Conservation (phyloP, 2,888 invertebrate genomes). For the Andrena haemorrhoa region DNA sequence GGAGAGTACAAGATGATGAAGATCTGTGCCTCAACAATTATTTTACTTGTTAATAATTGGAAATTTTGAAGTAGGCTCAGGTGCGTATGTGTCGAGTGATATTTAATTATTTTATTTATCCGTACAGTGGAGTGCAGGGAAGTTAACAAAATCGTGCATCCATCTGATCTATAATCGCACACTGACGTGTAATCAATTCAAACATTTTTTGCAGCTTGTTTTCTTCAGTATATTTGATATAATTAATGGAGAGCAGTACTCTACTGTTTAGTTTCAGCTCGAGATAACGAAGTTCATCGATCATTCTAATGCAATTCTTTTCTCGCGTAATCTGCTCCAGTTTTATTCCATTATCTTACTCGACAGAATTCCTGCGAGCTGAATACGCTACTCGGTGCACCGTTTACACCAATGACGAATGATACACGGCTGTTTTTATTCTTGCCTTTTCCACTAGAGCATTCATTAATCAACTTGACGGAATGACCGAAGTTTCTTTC, state of each 20-base stretch:
- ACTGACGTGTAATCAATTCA: background rate
- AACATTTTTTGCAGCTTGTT: background rate
- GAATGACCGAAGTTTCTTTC: conserved; percentile 34
- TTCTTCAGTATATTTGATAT: conserved; percentile 21
- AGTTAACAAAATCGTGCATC: background rate
- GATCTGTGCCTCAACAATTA: no score
- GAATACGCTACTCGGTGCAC: conserved; percentile 46
- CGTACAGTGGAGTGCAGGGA: background rate
- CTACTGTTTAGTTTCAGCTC: conserved; percentile 35
- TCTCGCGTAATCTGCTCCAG: conserved; percentile 66
- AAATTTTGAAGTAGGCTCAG: no score
- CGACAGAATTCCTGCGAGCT: conserved; percentile 59
- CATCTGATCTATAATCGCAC: background rate
- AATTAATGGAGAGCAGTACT: conserved; percentile 46
- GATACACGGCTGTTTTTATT: conserved; percentile 63
- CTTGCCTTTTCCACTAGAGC: conserved; percentile 26
- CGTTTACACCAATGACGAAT: conserved; percentile 70
- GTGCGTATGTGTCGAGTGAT: no score
- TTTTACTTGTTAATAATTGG: no score
- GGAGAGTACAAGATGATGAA: no score
- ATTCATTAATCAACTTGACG: conserved; percentile 59
- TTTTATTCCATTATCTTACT: conserved; percentile 70
- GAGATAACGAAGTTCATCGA: conserved; percentile 57
- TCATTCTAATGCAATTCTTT: conserved; percentile 67
- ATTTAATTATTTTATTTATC: background rate